These are phyloP conservation scores for Elysia crispata DNA, from an alignment of 2,888 invertebrate genomes.

Conservation along the genomic window DNA sequence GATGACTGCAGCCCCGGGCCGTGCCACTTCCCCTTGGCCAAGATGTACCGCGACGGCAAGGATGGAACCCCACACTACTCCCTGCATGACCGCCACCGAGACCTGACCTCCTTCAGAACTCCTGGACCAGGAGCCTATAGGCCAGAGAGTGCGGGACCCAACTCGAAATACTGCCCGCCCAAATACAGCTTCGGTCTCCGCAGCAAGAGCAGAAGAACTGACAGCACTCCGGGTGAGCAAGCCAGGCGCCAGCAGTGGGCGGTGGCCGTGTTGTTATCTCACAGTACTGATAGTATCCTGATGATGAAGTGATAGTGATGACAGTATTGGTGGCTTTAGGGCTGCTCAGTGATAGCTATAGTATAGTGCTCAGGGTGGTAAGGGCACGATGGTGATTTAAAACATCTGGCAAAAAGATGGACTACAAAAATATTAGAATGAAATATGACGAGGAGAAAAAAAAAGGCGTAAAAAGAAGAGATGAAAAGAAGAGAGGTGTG, in stretches of 20 bases:
- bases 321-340: too few species aligned
- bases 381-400: too few species aligned
- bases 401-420: too few species aligned
- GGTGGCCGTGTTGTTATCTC: too few species aligned
- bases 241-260: background rate
- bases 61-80: slow-evolving; percentile 76
- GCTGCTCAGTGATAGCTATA: too few species aligned
- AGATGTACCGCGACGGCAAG: slow-evolving; percentile 66
- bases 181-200: slow-evolving; percentile 74
- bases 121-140: slow-evolving; percentile 77
- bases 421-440: too few species aligned
- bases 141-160: slow-evolving; percentile 70
- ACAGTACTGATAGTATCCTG: too few species aligned
- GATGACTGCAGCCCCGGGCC: slow-evolving; percentile 75
- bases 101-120: slow-evolving; percentile 62
- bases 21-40: slow-evolving; percentile 65
- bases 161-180: slow-evolving; percentile 66
- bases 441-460: too few species aligned
- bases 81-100: slow-evolving; percentile 67
- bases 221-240: slow-evolving; percentile 74
- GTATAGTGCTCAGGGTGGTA: too few species aligned
- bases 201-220: slow-evolving; percentile 67
- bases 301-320: too few species aligned
- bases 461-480: too few species aligned
- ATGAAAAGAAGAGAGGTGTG: too few species aligned